Conservation (phyloP, 2,113 vertebrate genomes). For the Scolopax mira region DNA sequence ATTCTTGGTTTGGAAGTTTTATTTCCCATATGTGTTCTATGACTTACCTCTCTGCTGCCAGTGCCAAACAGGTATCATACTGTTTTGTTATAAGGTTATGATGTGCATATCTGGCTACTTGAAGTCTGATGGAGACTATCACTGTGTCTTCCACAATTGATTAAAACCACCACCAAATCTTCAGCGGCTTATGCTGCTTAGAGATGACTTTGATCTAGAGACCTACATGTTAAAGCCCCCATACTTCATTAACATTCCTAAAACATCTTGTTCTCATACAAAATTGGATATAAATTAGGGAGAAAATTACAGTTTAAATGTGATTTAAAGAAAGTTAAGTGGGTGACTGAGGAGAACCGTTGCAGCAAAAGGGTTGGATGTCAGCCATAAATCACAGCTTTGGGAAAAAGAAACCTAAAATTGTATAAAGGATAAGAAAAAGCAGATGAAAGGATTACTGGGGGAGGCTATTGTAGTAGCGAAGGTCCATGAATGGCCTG, state of each 20-base stretch:
- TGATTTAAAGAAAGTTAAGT: slow-evolving; percentile 49
- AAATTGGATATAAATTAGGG: slow-evolving; percentile 42
- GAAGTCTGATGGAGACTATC: background rate
- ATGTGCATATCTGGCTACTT: background rate
- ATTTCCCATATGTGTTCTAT: background rate
- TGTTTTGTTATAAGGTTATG: background rate
- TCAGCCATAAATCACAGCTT: slow-evolving; percentile 11
- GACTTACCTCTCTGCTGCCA: background rate
- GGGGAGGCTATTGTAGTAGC: background rate
- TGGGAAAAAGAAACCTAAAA: background rate
- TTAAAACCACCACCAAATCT: background rate
- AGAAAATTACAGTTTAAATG: slow-evolving; percentile 50
- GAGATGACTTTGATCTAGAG: slow-evolving; percentile 1
- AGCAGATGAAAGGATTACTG: background rate
- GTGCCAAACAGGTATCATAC: background rate
- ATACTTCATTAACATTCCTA: slow-evolving; percentile 22
- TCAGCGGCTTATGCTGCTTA: background rate
- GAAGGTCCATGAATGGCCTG: background rate
- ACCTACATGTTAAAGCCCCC: background rate
- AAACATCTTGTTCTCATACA: slow-evolving; percentile 14
- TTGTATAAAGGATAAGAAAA: background rate
- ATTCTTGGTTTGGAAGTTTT: background rate
- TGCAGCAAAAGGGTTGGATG: background rate
- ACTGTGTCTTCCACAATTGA: background rate
- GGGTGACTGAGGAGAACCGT: background rate